A percentile compares a stretch with the other conserved stretches of the same genome.
phyloP scores from a whole-genome alignment of 2,113 vertebrate genomes.

The Alligator sinensis region DNA sequence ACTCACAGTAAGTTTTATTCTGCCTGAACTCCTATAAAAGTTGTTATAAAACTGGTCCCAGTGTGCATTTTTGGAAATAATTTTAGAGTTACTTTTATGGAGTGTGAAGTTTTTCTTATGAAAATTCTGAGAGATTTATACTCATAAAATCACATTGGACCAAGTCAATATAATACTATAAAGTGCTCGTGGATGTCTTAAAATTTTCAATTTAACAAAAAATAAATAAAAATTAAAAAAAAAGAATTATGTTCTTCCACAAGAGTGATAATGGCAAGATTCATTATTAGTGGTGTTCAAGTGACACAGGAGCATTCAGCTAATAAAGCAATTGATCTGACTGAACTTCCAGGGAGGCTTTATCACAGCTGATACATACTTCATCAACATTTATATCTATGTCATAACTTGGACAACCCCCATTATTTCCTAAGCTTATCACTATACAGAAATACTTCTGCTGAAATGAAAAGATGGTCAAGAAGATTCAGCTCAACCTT shows the following conservation, averaged over 20 bases:
- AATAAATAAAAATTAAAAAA: neutral
- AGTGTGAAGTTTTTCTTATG: neutral
- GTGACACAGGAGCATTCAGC: neutral
- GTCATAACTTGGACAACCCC: neutral
- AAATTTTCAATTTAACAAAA: neutral
- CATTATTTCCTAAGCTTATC: neutral
- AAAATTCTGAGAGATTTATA: neutral
- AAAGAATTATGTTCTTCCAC: neutral
- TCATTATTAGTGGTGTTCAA: neutral
- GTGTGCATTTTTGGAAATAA: neutral
- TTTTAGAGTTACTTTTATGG: neutral
- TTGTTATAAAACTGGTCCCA: neutral
- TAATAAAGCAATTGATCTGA: neutral
- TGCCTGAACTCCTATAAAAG: neutral
- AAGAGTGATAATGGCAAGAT: neutral
- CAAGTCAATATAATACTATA: neutral
- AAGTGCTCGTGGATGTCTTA: neutral
- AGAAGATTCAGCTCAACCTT: neutral
- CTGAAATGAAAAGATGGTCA: neutral
- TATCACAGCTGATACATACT: neutral
- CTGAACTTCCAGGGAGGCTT: slow-evolving; percentile 19
- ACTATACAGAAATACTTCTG: neutral
- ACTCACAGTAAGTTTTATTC: neutral
- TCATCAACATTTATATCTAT: slow-evolving; percentile 18
- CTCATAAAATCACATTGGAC: neutral